Base-by-base conservation (phyloP, 2,888 invertebrate species). In the Drosophila anomalata region DNA sequence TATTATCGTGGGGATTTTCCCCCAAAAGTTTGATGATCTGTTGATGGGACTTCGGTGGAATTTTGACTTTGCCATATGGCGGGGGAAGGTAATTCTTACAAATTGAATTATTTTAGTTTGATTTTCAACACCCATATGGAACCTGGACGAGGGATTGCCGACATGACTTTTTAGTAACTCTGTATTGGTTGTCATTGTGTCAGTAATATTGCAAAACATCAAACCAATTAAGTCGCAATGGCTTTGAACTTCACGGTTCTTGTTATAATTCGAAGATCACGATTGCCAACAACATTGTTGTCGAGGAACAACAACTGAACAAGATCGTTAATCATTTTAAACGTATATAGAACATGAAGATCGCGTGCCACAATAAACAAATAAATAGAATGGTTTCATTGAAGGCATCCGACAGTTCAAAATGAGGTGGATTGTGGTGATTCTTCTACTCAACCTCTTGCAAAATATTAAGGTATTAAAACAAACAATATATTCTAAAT, bases 41-140 rank as follows among this genome's bases (percentile, higher is more conserved):
- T 68, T 81, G 85, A 81, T 72, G 59, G 61, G 66, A 50, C 33
- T 79, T 83, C 83, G 66, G 68, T 62, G 74, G 80, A 80, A 79
- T 75, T 78, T 61, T 22, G 61, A 41, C 58, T 47, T 69, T 66
- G 52, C 56, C 70, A 39, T 65, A 57, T 65, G 63, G 63, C 31
- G 11, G 31, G 63, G 69, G 62, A 58, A 33, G 56, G 50, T 22
- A 17, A 55, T 60, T 47, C 55, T 24, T 54, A 57, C 26, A 58
- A 79, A 79, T 79, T 72, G 54, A 75, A 77, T 60, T 73, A 68
- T 72, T 68, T 72, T 55, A 53, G 65, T 52, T 66, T 59, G 52
- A 48, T 70, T 63, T 62, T 76, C 65, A 52, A 58, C 63, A 57
- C 50, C 55, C 9, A 7, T 5, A 44, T 8, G 24, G 11, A 61